Conservation (phyloP, 2,888 invertebrate genomes). For the Eubasilissa splendida region DNA sequence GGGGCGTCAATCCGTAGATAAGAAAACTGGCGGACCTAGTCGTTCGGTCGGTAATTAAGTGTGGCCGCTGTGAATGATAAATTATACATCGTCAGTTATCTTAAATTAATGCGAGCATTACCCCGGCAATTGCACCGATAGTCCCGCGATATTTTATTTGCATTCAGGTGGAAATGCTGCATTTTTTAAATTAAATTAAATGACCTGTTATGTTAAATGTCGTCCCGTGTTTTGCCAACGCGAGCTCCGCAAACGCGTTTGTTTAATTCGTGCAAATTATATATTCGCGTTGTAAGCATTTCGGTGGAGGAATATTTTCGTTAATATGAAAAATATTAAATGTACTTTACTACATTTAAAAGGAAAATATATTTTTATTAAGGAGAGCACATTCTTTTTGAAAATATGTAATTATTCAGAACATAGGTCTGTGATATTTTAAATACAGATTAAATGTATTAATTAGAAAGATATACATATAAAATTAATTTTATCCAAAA, state of each 20-base stretch:
- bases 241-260: neutral
- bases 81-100: constrained; percentile 35
- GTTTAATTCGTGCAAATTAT: neutral
- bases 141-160: constrained; percentile 16
- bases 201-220: constrained; percentile 23
- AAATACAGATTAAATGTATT: too few species aligned
- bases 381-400: too few species aligned
- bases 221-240: neutral
- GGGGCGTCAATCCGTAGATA: constrained; percentile 28
- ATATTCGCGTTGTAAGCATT: neutral
- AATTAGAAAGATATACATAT: too few species aligned
- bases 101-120: neutral
- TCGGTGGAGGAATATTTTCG: neutral
- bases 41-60: constrained; percentile 34
- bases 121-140: neutral
- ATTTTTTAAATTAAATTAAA: constrained; percentile 13
- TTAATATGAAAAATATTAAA: too few species aligned
- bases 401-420: too few species aligned
- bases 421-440: too few species aligned
- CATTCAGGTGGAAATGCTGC: constrained; percentile 33
- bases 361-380: too few species aligned
- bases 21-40: constrained; percentile 16
- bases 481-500: too few species aligned
- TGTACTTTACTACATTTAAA: too few species aligned
- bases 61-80: constrained; percentile 40